These are phyloP conservation scores for Philypnodon macrostomus DNA, from an alignment of 2,797 vertebrate genomes.

Conservation along the genomic window DNA sequence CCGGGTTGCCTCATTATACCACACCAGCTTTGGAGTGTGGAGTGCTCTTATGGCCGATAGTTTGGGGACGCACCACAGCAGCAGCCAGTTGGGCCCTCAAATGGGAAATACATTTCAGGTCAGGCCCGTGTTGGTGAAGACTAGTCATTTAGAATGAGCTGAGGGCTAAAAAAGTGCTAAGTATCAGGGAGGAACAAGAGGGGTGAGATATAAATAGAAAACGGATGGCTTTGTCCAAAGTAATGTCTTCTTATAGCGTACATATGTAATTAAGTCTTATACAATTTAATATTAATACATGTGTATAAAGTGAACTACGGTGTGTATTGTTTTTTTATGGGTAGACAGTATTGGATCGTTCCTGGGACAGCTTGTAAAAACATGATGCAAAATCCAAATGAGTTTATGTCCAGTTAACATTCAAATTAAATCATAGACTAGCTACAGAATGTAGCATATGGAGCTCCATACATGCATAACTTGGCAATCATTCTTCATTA, in stretches of 20 bases:
- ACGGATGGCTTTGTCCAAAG: neutral
- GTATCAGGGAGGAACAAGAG: neutral
- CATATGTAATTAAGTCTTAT: no score
- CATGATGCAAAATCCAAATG: no score
- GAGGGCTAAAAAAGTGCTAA: constrained; percentile 6
- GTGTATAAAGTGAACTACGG: no score
- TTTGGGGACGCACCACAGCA: constrained; percentile 46
- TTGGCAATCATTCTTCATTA: constrained; percentile 2
- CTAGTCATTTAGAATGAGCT: constrained; percentile 34
- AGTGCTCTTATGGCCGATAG: constrained; percentile 42
- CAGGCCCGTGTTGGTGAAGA: constrained; percentile 55
- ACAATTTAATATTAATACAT: no score
- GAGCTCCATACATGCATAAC: neutral
- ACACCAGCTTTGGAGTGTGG: constrained; percentile 52
- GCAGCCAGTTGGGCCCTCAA: constrained; percentile 39
- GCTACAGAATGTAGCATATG: constrained; percentile 1
- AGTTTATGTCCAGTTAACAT: no score
- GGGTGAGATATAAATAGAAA: neutral
- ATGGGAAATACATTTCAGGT: constrained; percentile 69
- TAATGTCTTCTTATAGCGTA: no score
- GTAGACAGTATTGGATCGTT: no score
- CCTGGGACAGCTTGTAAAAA: no score
- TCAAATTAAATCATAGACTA: neutral
- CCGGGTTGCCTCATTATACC: constrained; percentile 76
- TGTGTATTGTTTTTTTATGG: no score